Conservation (phyloP, 2,888 invertebrate species). For the Notodonta ziczac region DNA sequence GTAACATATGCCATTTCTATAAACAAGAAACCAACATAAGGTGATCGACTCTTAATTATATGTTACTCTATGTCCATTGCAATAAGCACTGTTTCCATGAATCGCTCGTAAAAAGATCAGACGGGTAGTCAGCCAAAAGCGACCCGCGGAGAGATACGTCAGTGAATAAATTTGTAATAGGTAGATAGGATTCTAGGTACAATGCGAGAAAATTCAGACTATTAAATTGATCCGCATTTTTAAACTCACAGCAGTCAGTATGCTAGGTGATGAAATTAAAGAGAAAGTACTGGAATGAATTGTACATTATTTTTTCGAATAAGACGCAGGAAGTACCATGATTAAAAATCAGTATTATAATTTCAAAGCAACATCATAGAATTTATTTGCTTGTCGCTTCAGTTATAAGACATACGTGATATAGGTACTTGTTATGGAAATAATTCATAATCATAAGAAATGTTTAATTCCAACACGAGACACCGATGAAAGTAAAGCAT, state of each 20-base stretch:
- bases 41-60: constrained; percentile 53
- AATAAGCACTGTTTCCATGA: constrained; percentile 6
- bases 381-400: too few relatives aligned
- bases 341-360: too few relatives aligned
- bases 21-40: constrained; percentile 7
- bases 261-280: too few relatives aligned
- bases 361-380: too few relatives aligned
- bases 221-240: too few relatives aligned
- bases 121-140: constrained; percentile 16
- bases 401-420: too few relatives aligned
- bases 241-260: too few relatives aligned
- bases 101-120: constrained; percentile 39
- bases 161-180: neutral
- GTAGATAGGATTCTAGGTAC: constrained; percentile 1
- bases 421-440: neutral
- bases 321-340: too few relatives aligned
- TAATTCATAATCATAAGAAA: neutral
- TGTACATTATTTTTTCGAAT: too few relatives aligned
- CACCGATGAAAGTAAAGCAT: constrained; percentile 12
- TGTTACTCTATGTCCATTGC: constrained; percentile 17
- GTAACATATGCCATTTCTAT: neutral
- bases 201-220: neutral
- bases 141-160: constrained; percentile 19
- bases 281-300: too few relatives aligned
- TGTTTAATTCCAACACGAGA: neutral